phyloP scores from a whole-genome alignment of 23 tunicate species.

The Ascidia mentula region DNA sequence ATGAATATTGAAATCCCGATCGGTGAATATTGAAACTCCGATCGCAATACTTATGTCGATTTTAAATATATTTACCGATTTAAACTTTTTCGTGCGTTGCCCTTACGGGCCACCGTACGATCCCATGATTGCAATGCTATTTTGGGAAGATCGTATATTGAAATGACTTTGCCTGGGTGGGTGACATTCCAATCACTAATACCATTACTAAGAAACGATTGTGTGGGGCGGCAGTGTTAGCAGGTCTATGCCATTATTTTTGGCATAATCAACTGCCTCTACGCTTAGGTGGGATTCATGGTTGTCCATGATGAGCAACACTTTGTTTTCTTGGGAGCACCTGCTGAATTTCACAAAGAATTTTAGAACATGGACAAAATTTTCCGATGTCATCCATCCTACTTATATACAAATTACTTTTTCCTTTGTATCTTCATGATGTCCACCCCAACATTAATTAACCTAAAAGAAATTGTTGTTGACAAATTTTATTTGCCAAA shows the following conservation, averaged over 20 bases:
- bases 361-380: conserved; percentile 7
- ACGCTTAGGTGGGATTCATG: conserved; percentile 30
- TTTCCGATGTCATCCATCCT: conserved; percentile 24
- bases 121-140: no score
- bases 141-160: conserved; percentile 30
- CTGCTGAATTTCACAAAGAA: conserved; percentile 29
- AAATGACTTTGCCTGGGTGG: conserved; percentile 26
- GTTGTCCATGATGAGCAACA: conserved; percentile 35
- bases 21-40: no score
- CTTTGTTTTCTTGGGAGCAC: conserved; percentile 25
- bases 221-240: conserved; percentile 23
- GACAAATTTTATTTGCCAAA: no score
- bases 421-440: no score
- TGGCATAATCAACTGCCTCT: not conserved
- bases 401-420: no score
- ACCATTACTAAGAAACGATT: conserved; percentile 21
- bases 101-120: no score
- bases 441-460: no score
- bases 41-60: no score
- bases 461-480: no score
- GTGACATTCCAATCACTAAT: conserved; percentile 20
- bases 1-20: no score
- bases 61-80: no score
- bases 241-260: conserved; percentile 4
- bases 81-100: no score